Evolutionary conservation across 2,113 vertebrate species (phyloP).

Genomic region (Corythaixoides concolor): DNA sequence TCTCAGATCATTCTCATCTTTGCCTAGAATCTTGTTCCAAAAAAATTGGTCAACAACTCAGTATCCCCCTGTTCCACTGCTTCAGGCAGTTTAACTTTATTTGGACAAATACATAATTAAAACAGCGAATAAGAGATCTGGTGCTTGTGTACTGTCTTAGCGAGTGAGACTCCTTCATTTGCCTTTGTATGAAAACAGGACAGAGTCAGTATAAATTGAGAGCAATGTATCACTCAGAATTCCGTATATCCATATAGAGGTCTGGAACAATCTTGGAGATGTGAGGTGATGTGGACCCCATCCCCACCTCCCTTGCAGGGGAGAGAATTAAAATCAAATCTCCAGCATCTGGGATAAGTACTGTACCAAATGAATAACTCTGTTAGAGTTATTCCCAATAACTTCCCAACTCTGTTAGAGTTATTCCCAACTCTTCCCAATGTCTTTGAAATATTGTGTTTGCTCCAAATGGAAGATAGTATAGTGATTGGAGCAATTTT

Average conservation of each 20-base stretch:
- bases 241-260: accelerated
- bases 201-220: neutral
- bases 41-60: neutral
- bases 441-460: neutral
- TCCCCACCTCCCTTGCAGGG: neutral
- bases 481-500: neutral
- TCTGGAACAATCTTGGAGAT: neutral
- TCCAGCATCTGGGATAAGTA: neutral
- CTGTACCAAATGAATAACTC: neutral
- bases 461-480: neutral
- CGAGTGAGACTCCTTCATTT: neutral
- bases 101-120: neutral
- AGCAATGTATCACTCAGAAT: neutral
- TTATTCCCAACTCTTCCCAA: neutral
- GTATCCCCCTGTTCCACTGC: neutral
- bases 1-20: neutral
- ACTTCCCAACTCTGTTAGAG: neutral
- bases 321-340: neutral
- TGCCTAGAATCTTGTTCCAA: neutral
- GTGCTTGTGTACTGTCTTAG: neutral
- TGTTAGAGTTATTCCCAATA: no score
- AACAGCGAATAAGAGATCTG: neutral
- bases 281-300: neutral
- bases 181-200: neutral
- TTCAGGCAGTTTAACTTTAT: neutral